These are phyloP conservation scores for Epinephelus moara DNA, from an alignment of 2,113 vertebrate genomes.

Conservation along the genomic window DNA sequence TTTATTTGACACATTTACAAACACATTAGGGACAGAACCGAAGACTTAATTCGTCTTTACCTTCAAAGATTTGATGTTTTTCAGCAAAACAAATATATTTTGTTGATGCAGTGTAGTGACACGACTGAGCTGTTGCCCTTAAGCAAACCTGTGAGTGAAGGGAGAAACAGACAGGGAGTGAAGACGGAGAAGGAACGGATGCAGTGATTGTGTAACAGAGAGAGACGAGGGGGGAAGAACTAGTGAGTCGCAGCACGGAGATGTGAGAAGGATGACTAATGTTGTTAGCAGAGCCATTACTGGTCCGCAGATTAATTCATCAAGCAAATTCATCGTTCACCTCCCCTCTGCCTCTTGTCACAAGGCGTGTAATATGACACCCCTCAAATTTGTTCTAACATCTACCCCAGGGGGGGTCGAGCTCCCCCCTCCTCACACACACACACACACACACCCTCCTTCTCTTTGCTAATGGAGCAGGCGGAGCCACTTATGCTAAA, in stretches of 20 bases:
- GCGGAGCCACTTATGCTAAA: conserved; percentile 86
- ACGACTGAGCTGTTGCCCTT: neutral
- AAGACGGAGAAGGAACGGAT: conserved; percentile 10
- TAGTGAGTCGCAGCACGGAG: conserved; percentile 54
- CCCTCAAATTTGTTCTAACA: conserved; percentile 88
- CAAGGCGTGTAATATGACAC: conserved; percentile 87
- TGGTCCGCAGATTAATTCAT: conserved; percentile 84
- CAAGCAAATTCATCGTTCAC: conserved; percentile 83
- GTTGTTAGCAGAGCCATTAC: conserved; percentile 83
- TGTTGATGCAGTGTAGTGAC: neutral
- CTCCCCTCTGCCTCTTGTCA: conserved; percentile 79
- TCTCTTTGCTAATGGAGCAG: conserved; percentile 81
- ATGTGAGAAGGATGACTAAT: conserved; percentile 78
- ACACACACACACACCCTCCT: conserved; percentile 43
- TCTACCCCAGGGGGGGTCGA: conserved; percentile 77
- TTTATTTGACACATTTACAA: conserved; percentile 56
- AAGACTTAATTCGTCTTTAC: neutral
- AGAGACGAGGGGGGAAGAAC: conserved; percentile 26
- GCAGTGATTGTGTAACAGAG: conserved; percentile 44
- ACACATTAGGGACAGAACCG: conserved; percentile 19
- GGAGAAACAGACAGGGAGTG: neutral
- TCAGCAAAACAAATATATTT: neutral
- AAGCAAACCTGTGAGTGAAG: conserved; percentile 4
- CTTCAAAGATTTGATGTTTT: neutral
- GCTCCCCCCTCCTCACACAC: conserved; percentile 6